Base-by-base conservation (phyloP, 2,888 invertebrate genomes). In the Antheraea assamensis region DNA sequence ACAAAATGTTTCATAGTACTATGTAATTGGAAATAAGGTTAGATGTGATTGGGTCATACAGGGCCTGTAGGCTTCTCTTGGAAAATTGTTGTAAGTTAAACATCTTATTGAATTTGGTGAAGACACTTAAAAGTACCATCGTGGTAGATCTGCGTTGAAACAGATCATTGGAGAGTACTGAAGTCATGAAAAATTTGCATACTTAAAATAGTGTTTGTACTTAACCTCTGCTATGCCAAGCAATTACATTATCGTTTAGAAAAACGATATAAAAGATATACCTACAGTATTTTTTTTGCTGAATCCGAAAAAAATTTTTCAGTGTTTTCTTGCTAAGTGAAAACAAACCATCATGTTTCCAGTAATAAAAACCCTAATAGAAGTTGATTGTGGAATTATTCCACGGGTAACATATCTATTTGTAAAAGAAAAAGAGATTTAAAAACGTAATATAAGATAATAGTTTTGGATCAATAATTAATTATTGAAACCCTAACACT, bases 1-100 rank as follows among this genome's bases (percentile, higher is more conserved):
- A 94, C 90, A 93, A 92, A 86, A 87, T 89, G 90, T 92, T 90
- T 89, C 84, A 91, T 92, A 93, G 93, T 92, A 92, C 90, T 91
- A 92, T 92, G 93, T 92, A 94, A 88, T 85, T 87, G 89, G 90
- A 87, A 90, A 87, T 81, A 80, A 86, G 84, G 80, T 85, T 92
- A 92, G 92, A 83, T 88, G 89, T 87, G 91, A 81, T 71, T 82
- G 85, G 85, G 79, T 84, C 83, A 83, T 64, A 74, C 80, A 80
- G 86, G 61, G 83, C 87, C 83, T 82, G 78, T 90, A 90, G 88
- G 88, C 88, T 90, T 92, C 88, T 88, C 88, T 88, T 87, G 84
- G 42, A 42, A 84, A 88, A 85, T 93, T 92, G 92, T 93, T 93
- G 93, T 93, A 92, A 91, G 87, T 86, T 87, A 82, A 74, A 79